Evolutionary conservation across 2,113 vertebrate genomes (phyloP), one percentile per base, ranked within the genome.

Genomic region (Pontoporia blainvillei): DNA sequence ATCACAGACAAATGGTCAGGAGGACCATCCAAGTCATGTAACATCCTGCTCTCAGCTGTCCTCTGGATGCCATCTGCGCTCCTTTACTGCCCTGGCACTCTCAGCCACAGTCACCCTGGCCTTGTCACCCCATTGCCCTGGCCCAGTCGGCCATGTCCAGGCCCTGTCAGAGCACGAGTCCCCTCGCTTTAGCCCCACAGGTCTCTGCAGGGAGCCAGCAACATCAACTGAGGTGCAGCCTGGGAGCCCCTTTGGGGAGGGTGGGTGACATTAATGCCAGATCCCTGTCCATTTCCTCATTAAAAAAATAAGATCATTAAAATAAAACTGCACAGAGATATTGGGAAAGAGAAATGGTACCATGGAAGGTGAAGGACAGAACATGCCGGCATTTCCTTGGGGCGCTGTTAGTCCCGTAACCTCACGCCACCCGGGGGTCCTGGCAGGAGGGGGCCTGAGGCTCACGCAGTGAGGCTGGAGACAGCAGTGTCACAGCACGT

Each of bases 131-230:
- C 4, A 4, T 15, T 18, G 13, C 21, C 25, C n/a, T 39, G 72
- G 64, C 34, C n/a, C 18, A 2, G 3, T 10, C 7, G 39, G 10
- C 39, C 25, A 0, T 0, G 7, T 12, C 27, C 8, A 2, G 25
- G 69, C 61, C 39, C 36, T 21, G 34, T 1, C 25, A 4, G 49
- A 31, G 88, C 31, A 21, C 0, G 18, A 14, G 46, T 52, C 1
- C 0, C 10, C 52, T 57, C 0, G 1, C n/a, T 11, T 8, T 2
- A 8, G 20, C 17, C 27, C 54, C 20, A 8, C 23, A 0, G 2
- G 41, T 7, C 57, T 20, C 59, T 13, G 49, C 29, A 44, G 73
- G 31, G 20, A 27, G 54, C 54, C 21, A 11, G 41, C 11, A 15
- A 31, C 20, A 0, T 64, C 81, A 46, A 29, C 6, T 1, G 21